Evolutionary conservation across 2,113 vertebrate genomes (phyloP).

Genomic region (Cyprinodon variegatus): DNA sequence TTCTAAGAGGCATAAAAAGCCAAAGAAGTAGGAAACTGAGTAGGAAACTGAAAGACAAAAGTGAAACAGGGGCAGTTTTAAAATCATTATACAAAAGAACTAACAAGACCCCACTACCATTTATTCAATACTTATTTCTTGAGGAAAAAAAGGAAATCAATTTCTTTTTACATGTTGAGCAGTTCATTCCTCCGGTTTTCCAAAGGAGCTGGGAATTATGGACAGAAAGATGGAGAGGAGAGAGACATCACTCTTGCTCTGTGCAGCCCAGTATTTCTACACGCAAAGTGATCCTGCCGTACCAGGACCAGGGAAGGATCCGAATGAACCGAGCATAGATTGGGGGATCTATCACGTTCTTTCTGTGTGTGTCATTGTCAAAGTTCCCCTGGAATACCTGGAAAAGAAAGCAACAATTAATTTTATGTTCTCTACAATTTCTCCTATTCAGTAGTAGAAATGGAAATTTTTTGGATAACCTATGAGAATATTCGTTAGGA

Average conservation of each 20-base stretch:
- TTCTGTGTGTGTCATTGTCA: constrained; percentile 98
- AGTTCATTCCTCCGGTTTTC: constrained; percentile 84
- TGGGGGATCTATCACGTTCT: constrained; percentile 95
- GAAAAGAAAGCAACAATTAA: constrained; percentile 14
- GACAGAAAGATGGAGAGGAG: constrained; percentile 28
- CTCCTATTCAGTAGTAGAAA: no score
- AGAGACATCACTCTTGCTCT: constrained; percentile 86
- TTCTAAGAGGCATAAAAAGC: constrained; percentile 70
- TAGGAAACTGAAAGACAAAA: constrained; percentile 71
- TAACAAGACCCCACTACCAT: constrained; percentile 87
- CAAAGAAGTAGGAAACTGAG: constrained; percentile 55
- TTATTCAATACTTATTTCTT: constrained; percentile 80
- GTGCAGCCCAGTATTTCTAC: constrained; percentile 94
- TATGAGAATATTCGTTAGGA: no score
- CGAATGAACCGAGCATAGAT: constrained; percentile 89
- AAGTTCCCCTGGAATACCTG: constrained; percentile 99
- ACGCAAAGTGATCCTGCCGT: constrained; percentile 95
- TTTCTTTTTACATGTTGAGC: constrained; percentile 87
- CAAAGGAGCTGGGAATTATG: constrained; percentile 43
- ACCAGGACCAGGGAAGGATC: constrained; percentile 99
- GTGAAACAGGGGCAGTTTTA: constrained; percentile 82
- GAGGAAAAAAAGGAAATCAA: constrained; percentile 82
- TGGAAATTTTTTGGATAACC: no score
- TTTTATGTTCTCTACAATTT: background rate
- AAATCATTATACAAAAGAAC: constrained; percentile 87